Percentiles rank a stretch among this genome's conserved stretches.
Conservation (phyloP, 2,888 invertebrate genomes). For the Anoncus sp. region DNA sequence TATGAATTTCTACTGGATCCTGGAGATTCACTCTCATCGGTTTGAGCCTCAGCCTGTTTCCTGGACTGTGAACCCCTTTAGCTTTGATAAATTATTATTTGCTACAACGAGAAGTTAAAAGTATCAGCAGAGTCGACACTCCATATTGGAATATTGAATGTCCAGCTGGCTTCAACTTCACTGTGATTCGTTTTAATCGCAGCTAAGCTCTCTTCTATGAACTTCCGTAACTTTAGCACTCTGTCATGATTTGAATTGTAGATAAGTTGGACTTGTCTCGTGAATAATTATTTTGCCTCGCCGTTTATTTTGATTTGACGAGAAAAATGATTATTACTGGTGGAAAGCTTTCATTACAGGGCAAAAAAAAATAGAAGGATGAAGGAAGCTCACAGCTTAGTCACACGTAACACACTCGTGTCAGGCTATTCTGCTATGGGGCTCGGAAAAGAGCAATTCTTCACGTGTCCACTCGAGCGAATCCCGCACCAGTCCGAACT, state of each 20-base stretch:
- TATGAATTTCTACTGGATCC: background rate
- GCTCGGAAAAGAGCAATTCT: constrained; percentile 63
- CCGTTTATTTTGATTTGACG: background rate
- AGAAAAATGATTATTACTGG: background rate
- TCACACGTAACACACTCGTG: constrained; percentile 27
- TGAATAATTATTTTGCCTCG: no score
- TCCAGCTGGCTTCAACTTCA: no score
- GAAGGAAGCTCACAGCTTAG: background rate
- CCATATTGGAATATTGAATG: no score
- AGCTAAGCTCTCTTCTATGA: no score
- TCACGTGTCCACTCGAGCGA: constrained; percentile 65
- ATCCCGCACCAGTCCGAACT: constrained; percentile 40
- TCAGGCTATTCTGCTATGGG: constrained; percentile 30
- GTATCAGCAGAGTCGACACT: no score
- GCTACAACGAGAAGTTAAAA: no score
- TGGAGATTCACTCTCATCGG: background rate
- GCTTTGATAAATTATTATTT: no score
- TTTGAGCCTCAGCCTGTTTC: background rate
- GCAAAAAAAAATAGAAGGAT: background rate
- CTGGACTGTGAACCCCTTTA: no score
- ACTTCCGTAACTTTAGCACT: no score
- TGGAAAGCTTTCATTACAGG: background rate
- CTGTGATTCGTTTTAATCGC: no score
- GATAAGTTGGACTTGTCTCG: no score
- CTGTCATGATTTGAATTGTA: no score